Percentiles rank a stretch among this genome's conserved stretches.
These are phyloP conservation scores for Pampusana beccarii DNA, from an alignment of 2,113 vertebrate genomes.

Conservation along the genomic window DNA sequence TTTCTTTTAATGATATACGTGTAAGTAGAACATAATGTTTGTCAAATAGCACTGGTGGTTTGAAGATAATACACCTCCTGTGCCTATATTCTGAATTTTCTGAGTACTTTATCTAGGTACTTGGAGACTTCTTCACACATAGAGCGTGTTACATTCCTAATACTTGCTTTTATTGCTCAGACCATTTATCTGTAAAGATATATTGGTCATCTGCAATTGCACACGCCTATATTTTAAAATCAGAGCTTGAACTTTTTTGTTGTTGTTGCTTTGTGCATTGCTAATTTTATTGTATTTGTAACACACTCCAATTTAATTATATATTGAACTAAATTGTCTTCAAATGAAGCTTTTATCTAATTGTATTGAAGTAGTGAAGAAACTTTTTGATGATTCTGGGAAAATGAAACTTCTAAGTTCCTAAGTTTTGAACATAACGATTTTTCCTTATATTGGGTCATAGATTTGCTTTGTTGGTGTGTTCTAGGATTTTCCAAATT, in stretches of 20 bases:
- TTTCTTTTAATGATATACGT: neutral
- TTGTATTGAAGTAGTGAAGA: neutral
- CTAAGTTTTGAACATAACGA: neutral
- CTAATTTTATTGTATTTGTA: slow-evolving; percentile 23
- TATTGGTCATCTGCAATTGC: neutral
- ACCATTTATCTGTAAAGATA: neutral
- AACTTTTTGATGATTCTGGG: neutral
- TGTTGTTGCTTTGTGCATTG: neutral
- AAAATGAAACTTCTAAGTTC: neutral
- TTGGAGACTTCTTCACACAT: neutral
- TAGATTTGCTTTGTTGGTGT: neutral
- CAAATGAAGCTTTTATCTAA: neutral
- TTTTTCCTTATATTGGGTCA: neutral
- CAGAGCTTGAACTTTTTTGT: neutral
- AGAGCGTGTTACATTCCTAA: neutral
- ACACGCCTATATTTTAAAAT: neutral
- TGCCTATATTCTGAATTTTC: neutral
- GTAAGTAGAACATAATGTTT: neutral
- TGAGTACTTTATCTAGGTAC: neutral
- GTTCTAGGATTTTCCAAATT: neutral
- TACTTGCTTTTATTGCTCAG: neutral
- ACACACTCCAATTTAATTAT: slow-evolving; percentile 5
- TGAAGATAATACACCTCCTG: neutral
- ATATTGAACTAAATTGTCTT: slow-evolving; percentile 10
- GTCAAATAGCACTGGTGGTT: neutral